Conservation (phyloP, 1,140 invertebrate species). For the Atta texana region DNA sequence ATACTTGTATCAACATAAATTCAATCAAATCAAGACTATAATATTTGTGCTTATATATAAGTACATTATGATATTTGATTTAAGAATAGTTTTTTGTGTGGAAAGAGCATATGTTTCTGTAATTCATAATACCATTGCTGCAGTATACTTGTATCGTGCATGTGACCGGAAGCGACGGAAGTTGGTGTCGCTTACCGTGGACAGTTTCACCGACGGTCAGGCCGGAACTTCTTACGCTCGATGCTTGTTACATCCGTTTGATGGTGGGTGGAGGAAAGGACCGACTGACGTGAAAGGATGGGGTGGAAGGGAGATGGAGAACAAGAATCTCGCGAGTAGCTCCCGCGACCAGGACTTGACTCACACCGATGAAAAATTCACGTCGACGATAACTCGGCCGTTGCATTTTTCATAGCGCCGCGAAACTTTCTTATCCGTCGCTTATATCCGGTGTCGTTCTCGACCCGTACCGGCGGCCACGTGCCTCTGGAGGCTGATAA, state of each 20-base stretch:
- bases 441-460: slow-evolving; percentile 84
- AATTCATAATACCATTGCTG: neutral
- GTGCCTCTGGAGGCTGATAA: slow-evolving; percentile 81
- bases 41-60: too few relatives aligned
- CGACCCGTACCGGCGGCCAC: slow-evolving; percentile 75
- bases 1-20: too few relatives aligned
- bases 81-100: too few relatives aligned
- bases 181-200: slow-evolving; percentile 35
- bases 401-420: slow-evolving; percentile 84
- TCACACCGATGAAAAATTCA: slow-evolving; percentile 84
- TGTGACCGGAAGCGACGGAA: slow-evolving; percentile 30
- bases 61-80: too few relatives aligned
- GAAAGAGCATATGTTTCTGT: neutral
- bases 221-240: slow-evolving; percentile 51
- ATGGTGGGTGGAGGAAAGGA: neutral
- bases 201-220: slow-evolving; percentile 31
- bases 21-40: too few relatives aligned
- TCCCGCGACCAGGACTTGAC: slow-evolving; percentile 65
- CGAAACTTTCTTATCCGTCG: slow-evolving; percentile 84
- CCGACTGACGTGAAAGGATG: neutral
- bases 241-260: slow-evolving; percentile 61
- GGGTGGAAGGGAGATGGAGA: neutral
- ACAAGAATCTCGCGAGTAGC: slow-evolving; percentile 55
- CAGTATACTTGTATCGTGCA: slow-evolving; percentile 37
- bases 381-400: slow-evolving; percentile 82